Evolutionary conservation across 1,140 invertebrate species (phyloP), one percentile per base, ranked within the genome.

Genomic region (Lysiphlebus fabarum): DNA sequence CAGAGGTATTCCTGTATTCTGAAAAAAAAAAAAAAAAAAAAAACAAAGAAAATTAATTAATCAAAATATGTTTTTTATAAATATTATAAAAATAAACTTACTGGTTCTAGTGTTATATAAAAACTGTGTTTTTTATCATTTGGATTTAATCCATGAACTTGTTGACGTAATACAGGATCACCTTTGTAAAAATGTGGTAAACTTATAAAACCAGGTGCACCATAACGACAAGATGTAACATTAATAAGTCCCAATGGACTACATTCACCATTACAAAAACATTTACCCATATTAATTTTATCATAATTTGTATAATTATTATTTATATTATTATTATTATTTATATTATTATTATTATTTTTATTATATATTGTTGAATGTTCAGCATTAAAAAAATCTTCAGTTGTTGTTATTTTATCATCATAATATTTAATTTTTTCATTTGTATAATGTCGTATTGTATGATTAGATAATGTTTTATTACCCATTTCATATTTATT

Each of bases 1-100:
- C 7, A 92, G 62, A 2, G 89, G 87, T 44, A 91, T 82, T n/a
- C 89, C 90, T 11, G 86, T 82, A 55, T 75, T 84, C 87, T 90
- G 71, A 42, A 82, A 82, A 42, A 61, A 62, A 40, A 58, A 41
- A 50, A 43, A 58, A 57, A 56, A 2, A 4, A 45, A 5, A 14
- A 14, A n/a, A 45, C 7, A 44, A 40, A 6, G 6, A 40, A 40
- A 9, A 6, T 40, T 40, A 6, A 40, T 40, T 40, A 40, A 40
- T 2, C 7, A 40, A 40, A 40, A 7, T 1, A 40, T 8, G 5
- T 40, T 1, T 3, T 8, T 7, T 4, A 11, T 7, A 4, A 40
- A 7, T 56, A 55, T 41, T 53, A 26, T 45, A 2, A 9, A 49
- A 59, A 50, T 48, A 45, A 48, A 74, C 75, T 78, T 77, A 88